A percentile compares a stretch with the other conserved stretches of the same genome.
phyloP scores from a whole-genome alignment of 1,140 invertebrate species.

The Pachypeltis micranthus region DNA sequence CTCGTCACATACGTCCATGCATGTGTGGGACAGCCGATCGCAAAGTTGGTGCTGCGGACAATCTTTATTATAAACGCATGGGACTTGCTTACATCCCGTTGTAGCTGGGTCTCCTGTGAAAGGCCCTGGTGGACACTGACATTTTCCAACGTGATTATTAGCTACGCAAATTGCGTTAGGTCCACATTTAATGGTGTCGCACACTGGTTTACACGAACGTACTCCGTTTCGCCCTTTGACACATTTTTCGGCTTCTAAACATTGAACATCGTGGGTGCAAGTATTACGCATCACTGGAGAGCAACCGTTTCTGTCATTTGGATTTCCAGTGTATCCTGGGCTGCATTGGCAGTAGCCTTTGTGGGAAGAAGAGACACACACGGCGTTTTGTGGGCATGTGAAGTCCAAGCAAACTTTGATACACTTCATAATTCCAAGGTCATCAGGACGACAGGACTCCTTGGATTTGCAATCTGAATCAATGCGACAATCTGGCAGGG shows the following conservation, averaged over 20 bases:
- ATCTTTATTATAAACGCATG: conserved; percentile 74
- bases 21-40: conserved; percentile 68
- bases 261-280: conserved; percentile 67
- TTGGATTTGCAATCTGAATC: conserved; percentile 57
- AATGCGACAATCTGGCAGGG: conserved; percentile 61
- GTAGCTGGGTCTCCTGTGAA: conserved; percentile 72
- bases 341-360: conserved; percentile 66
- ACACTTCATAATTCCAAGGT: conserved; percentile 75
- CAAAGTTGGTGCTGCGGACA: conserved; percentile 65
- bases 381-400: conserved; percentile 69
- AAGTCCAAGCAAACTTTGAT: conserved; percentile 59
- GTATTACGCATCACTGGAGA: conserved; percentile 52
- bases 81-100: conserved; percentile 62
- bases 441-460: conserved; percentile 63
- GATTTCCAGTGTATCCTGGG: conserved; percentile 69
- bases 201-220: conserved; percentile 57
- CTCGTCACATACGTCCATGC: conserved; percentile 64
- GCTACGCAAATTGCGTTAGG: conserved; percentile 72
- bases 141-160: conserved; percentile 76
- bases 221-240: conserved; percentile 32
- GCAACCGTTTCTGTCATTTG: conserved; percentile 77
- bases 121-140: conserved; percentile 72
- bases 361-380: conserved; percentile 61
- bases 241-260: conserved; percentile 66
- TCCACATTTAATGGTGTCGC: conserved; percentile 61